These are phyloP conservation scores for Drosophila mimica DNA, from an alignment of 2,888 invertebrate genomes.

Conservation along the genomic window DNA sequence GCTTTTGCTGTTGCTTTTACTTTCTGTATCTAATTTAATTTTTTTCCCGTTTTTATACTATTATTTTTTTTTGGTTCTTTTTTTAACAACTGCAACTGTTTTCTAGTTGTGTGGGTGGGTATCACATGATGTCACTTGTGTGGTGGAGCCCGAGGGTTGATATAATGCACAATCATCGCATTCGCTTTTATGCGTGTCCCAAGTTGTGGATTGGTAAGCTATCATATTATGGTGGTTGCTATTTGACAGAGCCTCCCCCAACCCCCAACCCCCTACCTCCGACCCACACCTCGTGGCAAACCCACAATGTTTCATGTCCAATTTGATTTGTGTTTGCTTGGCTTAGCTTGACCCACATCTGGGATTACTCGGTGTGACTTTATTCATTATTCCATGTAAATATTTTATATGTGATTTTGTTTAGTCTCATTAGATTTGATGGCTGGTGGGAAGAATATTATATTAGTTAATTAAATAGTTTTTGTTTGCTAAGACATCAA, in stretches of 20 bases:
- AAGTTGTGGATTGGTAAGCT: constrained; percentile 34
- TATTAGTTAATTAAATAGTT: constrained; percentile 1
- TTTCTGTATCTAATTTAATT: constrained; percentile 70
- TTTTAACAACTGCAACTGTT: constrained; percentile 71
- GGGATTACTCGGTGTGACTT: background rate
- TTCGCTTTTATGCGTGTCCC: constrained; percentile 54
- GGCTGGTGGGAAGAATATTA: background rate
- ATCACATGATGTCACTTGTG: constrained; percentile 67
- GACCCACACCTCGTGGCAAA: background rate
- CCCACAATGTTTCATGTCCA: constrained; percentile 28
- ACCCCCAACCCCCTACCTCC: background rate
- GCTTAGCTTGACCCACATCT: constrained; percentile 63
- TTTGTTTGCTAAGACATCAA: constrained; percentile 1
- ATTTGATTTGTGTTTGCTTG: constrained; percentile 51
- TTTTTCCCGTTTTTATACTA: constrained; percentile 25
- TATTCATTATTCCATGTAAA: constrained; percentile 6
- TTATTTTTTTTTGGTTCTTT: background rate
- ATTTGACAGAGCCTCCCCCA: background rate
- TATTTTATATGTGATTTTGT: background rate
- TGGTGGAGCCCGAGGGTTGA: constrained; percentile 62
- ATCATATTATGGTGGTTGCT: constrained; percentile 46
- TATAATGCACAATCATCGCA: constrained; percentile 68
- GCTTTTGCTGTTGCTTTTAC: constrained; percentile 64
- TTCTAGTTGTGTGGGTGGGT: constrained; percentile 55
- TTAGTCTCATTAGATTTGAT: constrained; percentile 2